Base-by-base conservation (phyloP, 23 tunicate species). In the Oikopleura vanhoeffeni region DNA sequence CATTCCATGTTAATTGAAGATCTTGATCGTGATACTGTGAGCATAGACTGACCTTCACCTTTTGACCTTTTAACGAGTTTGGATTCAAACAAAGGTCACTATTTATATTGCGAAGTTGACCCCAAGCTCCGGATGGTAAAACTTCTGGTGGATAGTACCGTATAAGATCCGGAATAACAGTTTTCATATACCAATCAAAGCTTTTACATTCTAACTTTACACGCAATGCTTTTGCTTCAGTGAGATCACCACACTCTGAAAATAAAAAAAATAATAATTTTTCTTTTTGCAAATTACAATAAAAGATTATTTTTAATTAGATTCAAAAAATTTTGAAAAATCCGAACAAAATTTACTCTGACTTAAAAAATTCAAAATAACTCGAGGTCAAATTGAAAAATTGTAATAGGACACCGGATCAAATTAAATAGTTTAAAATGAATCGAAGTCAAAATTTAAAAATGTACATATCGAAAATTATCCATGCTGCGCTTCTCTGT, bases 111-210 rank as follows among this genome's bases (percentile, higher is more conserved):
- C 86, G 83, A 57, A 90, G 87, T 83, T 57, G 84, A 30, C 96
- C 96, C 91, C 91, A 91, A 40, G 91, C 91, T 34, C 89, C 91
- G 1, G 91, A 86, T 0, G 83, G 41, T 8, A 89, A 89, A 75
- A 91, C 8, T 32, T 84, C 87, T 3, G 91, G 87, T 0, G 96
- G 96, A 64, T 91, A 91, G 83, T 88, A 85, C 40, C 87, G 86
- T n/a, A 91, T 0, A 67, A 91, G 86, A 41, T 91, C 96, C 40
- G 96, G 96, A 76, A 90, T 90, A 0, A 91, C 84, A 40, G 86
- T 85, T 4, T 76, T 91, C 89, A 91, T 84, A 84, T 88, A 91
- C 96, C 96, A 91, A 39, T 91, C 85, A 76, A 91, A 91, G 8
- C 87, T 84, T 82, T 88, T 88, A 84, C 96, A 91, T 41, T 91